Evolutionary conservation across 2,797 vertebrate species (phyloP), one percentile per base, ranked within the genome.

Genomic region (Molossus molossus): DNA sequence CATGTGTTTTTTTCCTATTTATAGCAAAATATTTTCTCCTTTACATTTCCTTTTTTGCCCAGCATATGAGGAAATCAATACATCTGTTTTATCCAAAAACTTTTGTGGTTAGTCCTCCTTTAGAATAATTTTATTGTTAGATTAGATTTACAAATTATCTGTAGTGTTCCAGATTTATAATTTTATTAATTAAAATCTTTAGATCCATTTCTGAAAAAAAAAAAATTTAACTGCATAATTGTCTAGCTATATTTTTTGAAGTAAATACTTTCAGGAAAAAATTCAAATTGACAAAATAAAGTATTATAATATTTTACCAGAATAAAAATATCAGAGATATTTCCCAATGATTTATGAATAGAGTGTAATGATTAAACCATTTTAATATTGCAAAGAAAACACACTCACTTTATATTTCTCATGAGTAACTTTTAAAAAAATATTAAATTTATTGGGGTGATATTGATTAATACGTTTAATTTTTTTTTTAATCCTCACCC

Each of bases 221-320:
- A 45, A 45, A 6, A 45, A 45, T 45, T 45, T 45, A 45, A 45
- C 40, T 45, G 40, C 40, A 45, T 45, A 45, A 45, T 45, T 45
- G 40, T 45, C 40, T 45, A 45, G 40, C 40, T 45, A 45, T 45
- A 45, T 45, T 45, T 45, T 45, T 45, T 45, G 40, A 45, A 45
- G 40, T 45, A 45, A 45, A 45, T 45, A 6, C 40, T 45, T 45
- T 45, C 40, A 45, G 40, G 6, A 45, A 45, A 45, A 45, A 45
- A 45, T 45, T 77, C 23, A 33, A 67, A 25, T 55, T 73, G 23
- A 85, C 37, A 82, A 72, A 91, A 87, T 65, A 50, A 92, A 83
- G 10, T 29, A 60, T 81, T 25, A 48, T 14, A 9, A 69, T 55
- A 64, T 72, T 90, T 85, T 33, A 17, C 4, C 4, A 70, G 6